Base-by-base conservation (phyloP, 2,797 vertebrate species). In the Sebastes flavidus region DNA sequence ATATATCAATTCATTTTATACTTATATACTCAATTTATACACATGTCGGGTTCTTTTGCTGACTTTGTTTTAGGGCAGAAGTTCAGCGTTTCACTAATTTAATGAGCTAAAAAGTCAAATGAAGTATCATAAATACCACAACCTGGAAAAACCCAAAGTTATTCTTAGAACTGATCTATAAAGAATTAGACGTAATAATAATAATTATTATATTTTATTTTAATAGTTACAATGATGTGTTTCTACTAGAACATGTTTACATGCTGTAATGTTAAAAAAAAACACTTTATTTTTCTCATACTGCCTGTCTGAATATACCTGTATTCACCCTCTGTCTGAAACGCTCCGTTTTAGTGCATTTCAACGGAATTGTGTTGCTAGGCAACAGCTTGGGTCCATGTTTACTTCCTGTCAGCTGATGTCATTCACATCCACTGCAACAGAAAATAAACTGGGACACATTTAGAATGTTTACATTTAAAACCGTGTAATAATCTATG, bases 251-350 rank as follows among this genome's bases (percentile, higher is more conserved):
- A 36, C 36, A 36, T 36, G 36, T 36, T 36, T 36, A 36, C 36
- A 36, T 36, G 36, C 36, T 36, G 12, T 36, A 36, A 36, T 36
- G 36, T 36, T 36, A 13, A 36, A 36, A 36, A 36, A 36, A 36
- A 5, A 2, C 2, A 36, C 36, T 36, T 36, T 36, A 36, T 36
- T 36, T 36, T 36, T 1, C 36, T 36, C 36, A 13, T 36, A 13
- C 4, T 13, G 36, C 0, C 34, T 5, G 11, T 0, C 34, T 36
- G 34, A 36, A 12, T 36, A 36, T 36, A 12, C 34, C 36, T 36
- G 36, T 36, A 36, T 13, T 36, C 4, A 36, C 36, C 12, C 2
- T 36, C 36, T 13, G 34, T 36, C 34, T 36, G 34, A 36, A 36
- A 36, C 2, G 34, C 34, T 36, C 34, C 4, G 34, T 36, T 36